Percentiles rank a stretch among this genome's conserved stretches.
Conservation (phyloP, 1,140 invertebrate species). For the Atopsyche davidsoni region DNA sequence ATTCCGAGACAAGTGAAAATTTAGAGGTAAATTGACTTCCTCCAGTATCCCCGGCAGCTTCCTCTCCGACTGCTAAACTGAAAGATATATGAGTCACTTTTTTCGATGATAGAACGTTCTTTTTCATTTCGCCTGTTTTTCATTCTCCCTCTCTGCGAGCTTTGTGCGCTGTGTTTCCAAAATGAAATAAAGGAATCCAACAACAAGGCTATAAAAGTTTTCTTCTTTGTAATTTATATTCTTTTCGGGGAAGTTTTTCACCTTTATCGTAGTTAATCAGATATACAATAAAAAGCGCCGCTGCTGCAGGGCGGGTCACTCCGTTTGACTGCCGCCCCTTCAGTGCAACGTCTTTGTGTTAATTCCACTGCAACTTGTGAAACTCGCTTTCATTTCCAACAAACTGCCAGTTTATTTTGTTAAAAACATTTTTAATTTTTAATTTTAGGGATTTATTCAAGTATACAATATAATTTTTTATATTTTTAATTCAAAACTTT, state of each 20-base stretch:
- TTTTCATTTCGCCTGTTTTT: slow-evolving; percentile 22
- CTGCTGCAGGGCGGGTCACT: too few species aligned
- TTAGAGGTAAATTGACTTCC: slow-evolving; percentile 30
- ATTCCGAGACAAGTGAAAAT: slow-evolving; percentile 26
- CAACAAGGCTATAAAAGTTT: slow-evolving; percentile 32
- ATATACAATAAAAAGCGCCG: slow-evolving; percentile 28
- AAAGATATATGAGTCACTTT: slow-evolving; percentile 24
- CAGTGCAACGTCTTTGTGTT: slow-evolving; percentile 10
- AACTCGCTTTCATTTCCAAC: too few species aligned
- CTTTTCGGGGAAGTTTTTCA: slow-evolving; percentile 30
- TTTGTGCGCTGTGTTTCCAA: slow-evolving; percentile 24
- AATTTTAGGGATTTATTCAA: too few species aligned
- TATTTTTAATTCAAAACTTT: too few species aligned
- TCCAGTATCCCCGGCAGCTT: slow-evolving; percentile 10
- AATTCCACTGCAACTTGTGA: too few species aligned
- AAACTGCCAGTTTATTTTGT: too few species aligned
- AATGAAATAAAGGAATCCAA: slow-evolving; percentile 31
- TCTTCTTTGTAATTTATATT: slow-evolving; percentile 32
- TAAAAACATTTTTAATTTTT: too few species aligned
- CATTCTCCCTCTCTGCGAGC: slow-evolving; percentile 21
- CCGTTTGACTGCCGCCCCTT: slow-evolving; percentile 14
- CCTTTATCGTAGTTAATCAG: slow-evolving; percentile 31
- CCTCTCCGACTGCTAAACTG: not conserved
- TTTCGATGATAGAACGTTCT: slow-evolving; percentile 28
- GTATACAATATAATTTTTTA: too few species aligned